These are phyloP conservation scores for Drosophila navojoa DNA, from an alignment of 1,140 invertebrate species.

Conservation along the genomic window DNA sequence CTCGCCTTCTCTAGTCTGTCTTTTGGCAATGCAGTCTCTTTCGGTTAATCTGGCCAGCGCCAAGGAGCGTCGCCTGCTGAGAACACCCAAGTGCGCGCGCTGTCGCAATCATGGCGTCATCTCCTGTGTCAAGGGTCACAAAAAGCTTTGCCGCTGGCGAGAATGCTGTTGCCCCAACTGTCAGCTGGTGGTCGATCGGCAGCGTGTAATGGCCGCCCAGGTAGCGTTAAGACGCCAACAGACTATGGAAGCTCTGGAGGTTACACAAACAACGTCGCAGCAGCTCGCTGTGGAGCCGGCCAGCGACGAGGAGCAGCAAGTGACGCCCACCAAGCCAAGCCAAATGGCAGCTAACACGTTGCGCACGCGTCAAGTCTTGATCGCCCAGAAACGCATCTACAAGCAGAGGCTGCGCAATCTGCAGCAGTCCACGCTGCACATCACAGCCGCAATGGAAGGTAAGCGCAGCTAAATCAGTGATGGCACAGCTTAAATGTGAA, in stretches of 20 bases:
- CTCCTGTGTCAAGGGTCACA: constrained; percentile 94
- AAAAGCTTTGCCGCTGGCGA: constrained; percentile 90
- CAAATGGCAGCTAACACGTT: constrained; percentile 29
- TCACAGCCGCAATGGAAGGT: constrained; percentile 82
- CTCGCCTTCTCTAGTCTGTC: neutral
- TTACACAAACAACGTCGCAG: constrained; percentile 29
- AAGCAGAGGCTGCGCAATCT: constrained; percentile 86
- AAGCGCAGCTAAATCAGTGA: constrained; percentile 25
- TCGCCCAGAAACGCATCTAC: constrained; percentile 86
- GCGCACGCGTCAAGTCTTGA: constrained; percentile 84
- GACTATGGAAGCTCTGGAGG: constrained; percentile 84
- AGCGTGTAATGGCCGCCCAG: constrained; percentile 95
- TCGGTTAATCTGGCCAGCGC: constrained; percentile 1
- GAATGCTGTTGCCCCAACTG: constrained; percentile 94
- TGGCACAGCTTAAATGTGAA: neutral
- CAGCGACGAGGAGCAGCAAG: constrained; percentile 55
- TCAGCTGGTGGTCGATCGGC: constrained; percentile 93
- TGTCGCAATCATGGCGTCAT: constrained; percentile 96
- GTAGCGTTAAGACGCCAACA: constrained; percentile 88
- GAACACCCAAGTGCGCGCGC: constrained; percentile 94
- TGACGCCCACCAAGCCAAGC: constrained; percentile 9
- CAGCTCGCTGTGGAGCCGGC: neutral
- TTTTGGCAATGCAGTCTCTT: constrained; percentile 16
- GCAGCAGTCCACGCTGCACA: constrained; percentile 85
- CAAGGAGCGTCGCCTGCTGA: constrained; percentile 80